A percentile compares a stretch with the other conserved stretches of the same genome.
Evolutionary conservation across 2,888 invertebrate genomes (phyloP).

Genomic region (Taphrorychus bicolor): DNA sequence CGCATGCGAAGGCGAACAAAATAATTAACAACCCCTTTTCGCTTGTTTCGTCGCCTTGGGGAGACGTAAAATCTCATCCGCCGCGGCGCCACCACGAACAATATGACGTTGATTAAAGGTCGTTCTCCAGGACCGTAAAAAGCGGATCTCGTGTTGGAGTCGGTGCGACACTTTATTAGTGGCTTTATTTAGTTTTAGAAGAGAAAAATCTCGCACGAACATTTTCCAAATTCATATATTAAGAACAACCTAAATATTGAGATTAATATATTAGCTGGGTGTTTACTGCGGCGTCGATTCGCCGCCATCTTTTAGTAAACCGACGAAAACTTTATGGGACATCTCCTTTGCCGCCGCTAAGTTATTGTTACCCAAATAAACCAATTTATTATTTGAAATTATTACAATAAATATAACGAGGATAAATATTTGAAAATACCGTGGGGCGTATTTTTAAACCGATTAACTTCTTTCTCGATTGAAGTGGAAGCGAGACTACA

Average conservation of each 20-base stretch:
- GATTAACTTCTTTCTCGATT: too few species aligned
- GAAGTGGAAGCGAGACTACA: too few species aligned
- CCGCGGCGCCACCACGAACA: too few species aligned
- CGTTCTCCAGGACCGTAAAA: too few species aligned
- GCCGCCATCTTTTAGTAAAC: conserved; percentile 28
- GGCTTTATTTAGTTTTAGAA: too few species aligned
- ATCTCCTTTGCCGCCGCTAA: conserved; percentile 31
- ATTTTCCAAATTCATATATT: neutral
- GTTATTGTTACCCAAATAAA: conserved; percentile 38
- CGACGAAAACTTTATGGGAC: conserved; percentile 30
- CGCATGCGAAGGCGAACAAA: neutral
- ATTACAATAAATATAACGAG: conserved; percentile 35
- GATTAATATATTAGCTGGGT: conserved; percentile 34
- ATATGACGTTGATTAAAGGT: too few species aligned
- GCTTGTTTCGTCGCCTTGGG: neutral
- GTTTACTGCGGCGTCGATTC: conserved; percentile 21
- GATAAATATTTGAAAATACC: conserved; percentile 29
- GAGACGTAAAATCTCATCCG: too few species aligned
- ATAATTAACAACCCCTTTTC: neutral
- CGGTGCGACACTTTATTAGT: too few species aligned
- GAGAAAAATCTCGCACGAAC: neutral
- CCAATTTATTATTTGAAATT: conserved; percentile 38
- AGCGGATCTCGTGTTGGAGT: neutral
- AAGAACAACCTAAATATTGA: conserved; percentile 31
- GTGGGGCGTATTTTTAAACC: neutral